Evolutionary conservation across 2,888 invertebrate genomes (phyloP), one percentile per base, ranked within the genome.

Genomic region (Cerceris rybyensis): DNA sequence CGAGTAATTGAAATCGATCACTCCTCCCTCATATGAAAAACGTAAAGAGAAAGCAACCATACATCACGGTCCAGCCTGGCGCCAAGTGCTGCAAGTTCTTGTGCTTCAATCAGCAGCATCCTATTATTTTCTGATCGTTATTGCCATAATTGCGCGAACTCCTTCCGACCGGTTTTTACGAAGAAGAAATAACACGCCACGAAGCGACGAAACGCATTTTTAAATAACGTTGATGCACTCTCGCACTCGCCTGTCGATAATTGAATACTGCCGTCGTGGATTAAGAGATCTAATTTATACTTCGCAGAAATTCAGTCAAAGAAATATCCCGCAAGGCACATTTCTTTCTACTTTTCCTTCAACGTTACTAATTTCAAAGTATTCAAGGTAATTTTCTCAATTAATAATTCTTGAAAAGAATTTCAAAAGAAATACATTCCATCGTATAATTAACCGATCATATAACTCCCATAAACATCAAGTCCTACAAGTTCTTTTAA

Each of bases 121-220:
- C 69, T 68, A 73, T 73, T 73, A 73, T 69, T 73, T 73, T 57
- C 60, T 59, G 67, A 67, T 67, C 67, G 72, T 55, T 67, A 61
- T 46, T 43, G 63, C 50, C 63, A 28, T 50, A 63, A 63, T 63
- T 50, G 63, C 50, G 63, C 63, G 17, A 63, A 63, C 55, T 58
- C 57, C 28, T 58, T 55, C 28, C 46, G 49, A 71, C 63, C 73
- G 61, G 55, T 68, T 68, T 52, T 49, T 50, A 16, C n/a, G 46
- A 55, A 39, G 46, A 41, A 52, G 39, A 54, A 65, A 60, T 41
- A 57, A 54, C 41, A 54, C 16, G 67, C 52, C 11, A 11, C 61
- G 55, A 46, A 55, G 13, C 16, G 39, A 39, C 54, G 67, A 67
- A 67, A 58, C 57, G 41, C 59, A 66, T 60, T 66, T 60, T 58